Conservation (phyloP, 2,888 invertebrate genomes). For the Drosophila yooni region DNA sequence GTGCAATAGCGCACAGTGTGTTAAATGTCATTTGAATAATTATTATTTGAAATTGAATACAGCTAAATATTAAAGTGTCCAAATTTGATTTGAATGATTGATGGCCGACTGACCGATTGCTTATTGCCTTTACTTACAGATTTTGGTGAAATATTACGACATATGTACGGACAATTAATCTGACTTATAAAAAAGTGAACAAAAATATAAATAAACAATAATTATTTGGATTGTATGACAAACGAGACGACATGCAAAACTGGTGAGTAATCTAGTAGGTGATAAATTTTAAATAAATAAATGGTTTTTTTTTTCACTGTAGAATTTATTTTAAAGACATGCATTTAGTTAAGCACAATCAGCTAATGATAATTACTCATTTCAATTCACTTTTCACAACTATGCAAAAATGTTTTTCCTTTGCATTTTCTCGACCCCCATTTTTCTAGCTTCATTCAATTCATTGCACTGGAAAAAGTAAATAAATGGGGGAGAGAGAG, state of each 20-base stretch:
- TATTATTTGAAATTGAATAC: constrained; percentile 29
- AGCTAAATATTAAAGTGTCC: constrained; percentile 22
- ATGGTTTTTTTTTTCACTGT: neutral
- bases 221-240: constrained; percentile 37
- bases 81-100: constrained; percentile 27
- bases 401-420: constrained; percentile 4
- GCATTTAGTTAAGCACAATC: constrained; percentile 9
- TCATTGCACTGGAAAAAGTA: constrained; percentile 11
- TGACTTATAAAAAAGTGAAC: constrained; percentile 22
- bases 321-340: neutral
- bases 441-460: constrained; percentile 9
- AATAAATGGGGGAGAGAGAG: constrained; percentile 4
- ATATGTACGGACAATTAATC: constrained; percentile 24
- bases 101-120: constrained; percentile 16
- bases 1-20: constrained; percentile 56
- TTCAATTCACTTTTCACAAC: constrained; percentile 12
- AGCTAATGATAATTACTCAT: constrained; percentile 16
- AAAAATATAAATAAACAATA: constrained; percentile 2
- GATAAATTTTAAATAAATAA: neutral
- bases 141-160: constrained; percentile 30
- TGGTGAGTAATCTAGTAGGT: constrained; percentile 38
- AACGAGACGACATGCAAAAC: constrained; percentile 31
- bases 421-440: neutral
- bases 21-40: constrained; percentile 39
- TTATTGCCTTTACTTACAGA: constrained; percentile 52